Evolutionary conservation across 2,797 vertebrate species (phyloP).

Genomic region (Catharus ustulatus): DNA sequence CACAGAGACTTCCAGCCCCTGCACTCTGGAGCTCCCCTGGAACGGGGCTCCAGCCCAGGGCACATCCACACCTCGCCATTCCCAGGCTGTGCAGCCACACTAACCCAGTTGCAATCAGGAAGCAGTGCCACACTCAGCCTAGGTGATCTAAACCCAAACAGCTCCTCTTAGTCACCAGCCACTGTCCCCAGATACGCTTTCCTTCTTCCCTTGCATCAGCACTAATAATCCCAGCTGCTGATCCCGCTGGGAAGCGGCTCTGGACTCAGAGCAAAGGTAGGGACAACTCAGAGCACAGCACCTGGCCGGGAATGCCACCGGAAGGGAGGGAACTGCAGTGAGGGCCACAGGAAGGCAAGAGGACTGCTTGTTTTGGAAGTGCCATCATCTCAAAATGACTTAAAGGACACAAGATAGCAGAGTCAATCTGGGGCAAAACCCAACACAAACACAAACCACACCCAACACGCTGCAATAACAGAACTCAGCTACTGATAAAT

Average conservation of each 20-base stretch:
- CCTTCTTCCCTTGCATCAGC: neutral
- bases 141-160: neutral
- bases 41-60: accelerated
- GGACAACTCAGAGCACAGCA: neutral
- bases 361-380: neutral
- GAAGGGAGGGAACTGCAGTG: neutral
- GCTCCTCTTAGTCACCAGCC: neutral
- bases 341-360: neutral
- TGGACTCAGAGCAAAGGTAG: slow-evolving; percentile 22
- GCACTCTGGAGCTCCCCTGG: neutral
- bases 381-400: neutral
- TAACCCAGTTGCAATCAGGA: neutral
- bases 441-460: neutral
- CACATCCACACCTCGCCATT: neutral
- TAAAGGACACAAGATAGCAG: neutral
- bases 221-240: neutral
- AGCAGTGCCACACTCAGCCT: neutral
- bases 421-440: neutral
- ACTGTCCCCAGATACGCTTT: accelerated
- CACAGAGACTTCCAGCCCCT: neutral
- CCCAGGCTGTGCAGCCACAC: neutral
- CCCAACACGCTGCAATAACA: neutral
- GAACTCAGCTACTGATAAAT: neutral
- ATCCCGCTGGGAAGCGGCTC: neutral
- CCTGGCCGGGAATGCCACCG: neutral